These are phyloP conservation scores for Bufotes viridis DNA, from an alignment of 2,797 vertebrate species.

Conservation along the genomic window DNA sequence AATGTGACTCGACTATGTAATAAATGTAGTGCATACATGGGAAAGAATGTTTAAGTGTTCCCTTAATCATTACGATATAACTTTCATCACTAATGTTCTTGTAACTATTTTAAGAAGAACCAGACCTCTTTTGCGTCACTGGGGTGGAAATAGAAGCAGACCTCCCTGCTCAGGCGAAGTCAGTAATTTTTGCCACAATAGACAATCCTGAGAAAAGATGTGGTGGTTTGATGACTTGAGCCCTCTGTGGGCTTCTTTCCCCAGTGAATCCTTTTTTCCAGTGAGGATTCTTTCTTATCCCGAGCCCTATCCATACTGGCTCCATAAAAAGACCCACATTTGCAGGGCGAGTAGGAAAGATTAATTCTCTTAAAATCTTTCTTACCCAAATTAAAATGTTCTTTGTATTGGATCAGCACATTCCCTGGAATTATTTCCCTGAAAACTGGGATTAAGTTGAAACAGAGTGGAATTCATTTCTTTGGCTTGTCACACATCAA, in stretches of 20 bases:
- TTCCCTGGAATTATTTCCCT: constrained; percentile 37
- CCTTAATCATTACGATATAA: constrained; percentile 20
- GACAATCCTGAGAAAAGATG: constrained; percentile 2
- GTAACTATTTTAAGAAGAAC: constrained; percentile 21
- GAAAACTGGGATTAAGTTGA: constrained; percentile 33
- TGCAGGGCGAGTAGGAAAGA: constrained; percentile 21
- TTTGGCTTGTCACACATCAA: constrained; percentile 2
- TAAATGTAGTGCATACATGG: not conserved
- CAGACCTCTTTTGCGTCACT: constrained; percentile 11
- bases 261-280: constrained; percentile 12
- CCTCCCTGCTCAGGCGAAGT: constrained; percentile 1
- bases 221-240: not conserved
- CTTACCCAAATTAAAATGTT: constrained; percentile 21
- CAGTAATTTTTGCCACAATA: constrained; percentile 12
- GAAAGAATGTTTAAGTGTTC: constrained; percentile 1
- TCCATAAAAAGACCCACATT: constrained; percentile 26
- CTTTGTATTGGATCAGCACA: constrained; percentile 31
- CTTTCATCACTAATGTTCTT: constrained; percentile 11
- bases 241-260: constrained; percentile 26
- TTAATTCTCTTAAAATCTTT: constrained; percentile 3
- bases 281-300: constrained; percentile 13
- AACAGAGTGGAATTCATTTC: constrained; percentile 21
- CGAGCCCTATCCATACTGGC: constrained; percentile 12
- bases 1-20: not conserved
- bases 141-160: constrained; percentile 29